Base-by-base conservation (phyloP, 2,888 invertebrate genomes). In the Pseudanteris insignis region DNA sequence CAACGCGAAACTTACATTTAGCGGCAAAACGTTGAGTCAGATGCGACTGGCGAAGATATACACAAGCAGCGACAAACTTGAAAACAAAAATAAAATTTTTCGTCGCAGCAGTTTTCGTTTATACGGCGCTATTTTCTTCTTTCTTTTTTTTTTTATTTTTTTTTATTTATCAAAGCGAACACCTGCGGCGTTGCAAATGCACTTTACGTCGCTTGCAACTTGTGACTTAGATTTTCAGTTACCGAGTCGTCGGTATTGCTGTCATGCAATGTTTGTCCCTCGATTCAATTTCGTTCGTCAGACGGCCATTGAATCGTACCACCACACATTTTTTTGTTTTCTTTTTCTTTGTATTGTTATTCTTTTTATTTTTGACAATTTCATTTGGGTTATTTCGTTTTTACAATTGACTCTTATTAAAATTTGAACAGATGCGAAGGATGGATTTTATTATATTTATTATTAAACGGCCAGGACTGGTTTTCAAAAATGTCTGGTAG, bases 201-300 rank as follows among this genome's bases (percentile, higher is more conserved):
- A 46, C 41, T 51, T 43, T 55, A 55, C 30, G 41, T 47, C 47
- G 29, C 34, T 41, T 25, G 40, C 55, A 47, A 55, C 47, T 55
- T 44, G 37, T 37, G 24, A 53, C 44, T 44, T 44, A 32, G 37
- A 55, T 47, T 55, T 47, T 40, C 34, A 29, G 47, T 28, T 18
- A 10, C 46, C 1, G 30, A 54, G 26, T 37, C 44, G 37, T 38
- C 37, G 11, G 36, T 25, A 37, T 28, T 33, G 32, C 38, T 37
- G 26, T 38, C 44, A 28, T 30, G 40, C 21, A 34, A 34, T 26
- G 53, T 29, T 37, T 6, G 24, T 32, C 21, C 32, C 33, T 15
- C 11, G 13, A 38, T 33, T 40, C 28, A 28, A 9, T 46, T 46
- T 40, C 33, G 40, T 34, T 33, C 48, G n/a, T 7, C 30, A 5